Evolutionary conservation across 1,140 invertebrate species (phyloP), one percentile per base, ranked within the genome.

Genomic region (Ectropis grisescens): DNA sequence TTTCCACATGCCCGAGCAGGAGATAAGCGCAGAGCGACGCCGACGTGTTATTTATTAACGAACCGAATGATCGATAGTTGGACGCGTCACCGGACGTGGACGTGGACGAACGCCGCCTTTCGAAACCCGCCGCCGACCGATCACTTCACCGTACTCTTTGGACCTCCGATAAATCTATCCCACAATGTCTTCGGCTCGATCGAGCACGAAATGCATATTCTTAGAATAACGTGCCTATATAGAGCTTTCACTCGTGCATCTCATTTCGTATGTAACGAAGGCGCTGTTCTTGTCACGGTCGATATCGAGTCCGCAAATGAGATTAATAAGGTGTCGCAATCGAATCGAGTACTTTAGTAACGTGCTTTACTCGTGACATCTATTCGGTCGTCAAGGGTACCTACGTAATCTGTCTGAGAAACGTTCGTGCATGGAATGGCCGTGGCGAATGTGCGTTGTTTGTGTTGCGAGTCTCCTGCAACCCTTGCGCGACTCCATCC

Each of bases 11-110:
- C 66, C 68, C 72, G 75, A 67, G 55, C 75, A 76, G 61, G 61
- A 76, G 75, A 80, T 80, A 80, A 76, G 75, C 68, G 49, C 58
- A 69, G 60, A 61, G 48, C 61, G 61, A 74, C 69, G 71, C 60
- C 71, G 59, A 70, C 75, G 67, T 80, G 69, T 80, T 76, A 75
- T 80, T 75, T 80, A 80, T 80, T 78, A 80, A 78, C 75, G 75
- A 80, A 80, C 68, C 70, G 72, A 80, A 78, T 80, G 75, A 80
- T 80, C 72, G 75, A 80, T 80, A 74, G 75, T 62, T 65, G 70
- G 62, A 68, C 72, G 75, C 75, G 70, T 68, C 71, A 66, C 69
- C 71, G 71, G 71, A 72, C 72, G 58, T 65, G 57, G 70, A 62
- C 64, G 54, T 58, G 59, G 59, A 61, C 58, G 62, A 58, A 58